These are phyloP conservation scores for Phrynocephalus guinanensis DNA, from an alignment of 2,797 vertebrate genomes.

Conservation along the genomic window DNA sequence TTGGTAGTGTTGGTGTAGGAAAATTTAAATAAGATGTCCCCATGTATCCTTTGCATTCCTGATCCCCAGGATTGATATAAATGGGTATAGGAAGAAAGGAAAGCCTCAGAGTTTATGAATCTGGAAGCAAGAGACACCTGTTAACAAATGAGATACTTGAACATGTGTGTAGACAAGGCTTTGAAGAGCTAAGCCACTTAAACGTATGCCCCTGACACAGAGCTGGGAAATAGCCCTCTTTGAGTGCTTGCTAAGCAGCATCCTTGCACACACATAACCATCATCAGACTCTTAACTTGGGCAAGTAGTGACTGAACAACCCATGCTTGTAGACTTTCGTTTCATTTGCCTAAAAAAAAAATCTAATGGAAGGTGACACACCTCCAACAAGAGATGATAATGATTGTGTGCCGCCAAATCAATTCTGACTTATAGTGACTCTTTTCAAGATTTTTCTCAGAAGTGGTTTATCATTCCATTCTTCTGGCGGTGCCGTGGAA, in stretches of 20 bases:
- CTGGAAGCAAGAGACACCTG: neutral
- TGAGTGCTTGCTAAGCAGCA: neutral
- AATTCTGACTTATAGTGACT: too few species aligned
- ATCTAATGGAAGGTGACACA: neutral
- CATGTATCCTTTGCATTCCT: neutral
- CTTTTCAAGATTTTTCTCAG: too few species aligned
- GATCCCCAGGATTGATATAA: neutral
- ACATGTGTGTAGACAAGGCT: neutral
- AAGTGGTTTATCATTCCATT: too few species aligned
- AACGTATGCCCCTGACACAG: neutral
- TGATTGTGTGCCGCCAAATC: too few species aligned
- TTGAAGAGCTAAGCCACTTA: conserved; percentile 3
- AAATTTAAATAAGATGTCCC: neutral
- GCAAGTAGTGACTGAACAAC: neutral
- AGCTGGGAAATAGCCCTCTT: neutral
- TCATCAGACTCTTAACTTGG: neutral
- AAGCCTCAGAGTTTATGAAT: neutral
- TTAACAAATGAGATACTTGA: neutral
- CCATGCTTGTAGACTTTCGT: neutral
- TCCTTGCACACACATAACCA: neutral
- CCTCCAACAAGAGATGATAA: neutral
- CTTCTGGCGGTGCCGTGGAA: too few species aligned
- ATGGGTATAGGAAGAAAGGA: neutral
- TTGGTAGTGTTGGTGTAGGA: neutral
- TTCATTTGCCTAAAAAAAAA: neutral